Evolutionary conservation across 2,113 vertebrate genomes (phyloP).

Genomic region (Psophia crepitans): DNA sequence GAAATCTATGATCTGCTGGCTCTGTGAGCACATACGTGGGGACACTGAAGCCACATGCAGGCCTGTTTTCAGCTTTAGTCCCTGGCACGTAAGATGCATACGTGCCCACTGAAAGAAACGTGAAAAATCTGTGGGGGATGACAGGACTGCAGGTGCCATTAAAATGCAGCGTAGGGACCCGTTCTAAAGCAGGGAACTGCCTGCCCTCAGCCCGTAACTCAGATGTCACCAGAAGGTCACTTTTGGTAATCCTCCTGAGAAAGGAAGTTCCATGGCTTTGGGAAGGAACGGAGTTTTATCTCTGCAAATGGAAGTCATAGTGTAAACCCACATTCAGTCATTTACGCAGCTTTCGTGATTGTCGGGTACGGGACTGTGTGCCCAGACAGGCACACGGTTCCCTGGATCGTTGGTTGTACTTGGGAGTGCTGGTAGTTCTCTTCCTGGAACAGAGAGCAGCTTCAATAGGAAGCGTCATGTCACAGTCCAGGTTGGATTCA

Average conservation of each 20-base stretch:
- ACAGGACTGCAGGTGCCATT: background rate
- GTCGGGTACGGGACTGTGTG: background rate
- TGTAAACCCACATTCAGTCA: background rate
- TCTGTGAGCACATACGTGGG: background rate
- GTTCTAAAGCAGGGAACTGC: background rate
- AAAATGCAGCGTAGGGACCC: background rate
- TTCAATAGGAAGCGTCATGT: background rate
- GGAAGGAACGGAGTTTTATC: background rate
- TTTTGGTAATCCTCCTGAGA: background rate
- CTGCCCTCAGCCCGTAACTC: background rate
- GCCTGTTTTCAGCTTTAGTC: background rate
- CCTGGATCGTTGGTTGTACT: background rate
- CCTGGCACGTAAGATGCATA: background rate
- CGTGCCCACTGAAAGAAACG: background rate
- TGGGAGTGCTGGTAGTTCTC: background rate
- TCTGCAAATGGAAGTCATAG: background rate
- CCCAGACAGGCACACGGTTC: rapidly evolving
- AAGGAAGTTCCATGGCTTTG: background rate
- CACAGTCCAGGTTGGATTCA: background rate
- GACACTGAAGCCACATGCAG: background rate
- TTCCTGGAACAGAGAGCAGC: background rate
- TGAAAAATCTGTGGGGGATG: background rate
- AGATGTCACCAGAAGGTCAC: background rate
- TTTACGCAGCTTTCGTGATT: background rate
- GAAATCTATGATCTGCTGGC: background rate